These are phyloP conservation scores for Noctilio leporinus DNA, from an alignment of 2,113 vertebrate species.

Conservation along the genomic window DNA sequence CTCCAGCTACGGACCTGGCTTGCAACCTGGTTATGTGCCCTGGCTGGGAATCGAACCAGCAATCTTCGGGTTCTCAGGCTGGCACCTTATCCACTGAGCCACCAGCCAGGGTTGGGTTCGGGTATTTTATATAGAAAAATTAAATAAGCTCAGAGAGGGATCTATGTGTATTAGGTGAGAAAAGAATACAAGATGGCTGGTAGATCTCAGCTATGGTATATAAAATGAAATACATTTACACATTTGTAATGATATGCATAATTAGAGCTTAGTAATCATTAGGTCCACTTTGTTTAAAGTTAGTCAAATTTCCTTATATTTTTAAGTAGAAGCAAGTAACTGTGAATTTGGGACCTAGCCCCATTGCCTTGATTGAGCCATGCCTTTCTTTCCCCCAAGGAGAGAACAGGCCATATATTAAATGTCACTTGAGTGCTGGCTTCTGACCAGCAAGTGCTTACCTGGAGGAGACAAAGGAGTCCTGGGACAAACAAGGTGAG, in stretches of 20 bases:
- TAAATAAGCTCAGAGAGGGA: background rate
- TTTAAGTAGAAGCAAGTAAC: background rate
- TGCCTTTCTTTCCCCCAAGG: background rate
- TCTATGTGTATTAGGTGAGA: background rate
- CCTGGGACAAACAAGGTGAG: conserved; percentile 91
- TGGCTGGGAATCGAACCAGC: too few relatives aligned
- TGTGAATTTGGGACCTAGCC: background rate
- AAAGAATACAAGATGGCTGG: background rate
- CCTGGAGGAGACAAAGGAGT: conserved; percentile 91
- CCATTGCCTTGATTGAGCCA: background rate
- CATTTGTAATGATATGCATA: background rate
- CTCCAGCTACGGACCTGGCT: too few relatives aligned
- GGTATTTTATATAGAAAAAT: background rate
- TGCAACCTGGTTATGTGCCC: too few relatives aligned
- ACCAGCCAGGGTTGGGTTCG: too few relatives aligned
- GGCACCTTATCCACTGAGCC: too few relatives aligned
- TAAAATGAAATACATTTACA: conserved; percentile 24
- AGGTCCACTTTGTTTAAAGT: background rate
- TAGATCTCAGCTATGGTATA: background rate
- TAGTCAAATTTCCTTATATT: conserved; percentile 7
- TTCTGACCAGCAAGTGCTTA: conserved; percentile 63
- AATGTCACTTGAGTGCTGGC: conserved; percentile 16
- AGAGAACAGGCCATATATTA: background rate
- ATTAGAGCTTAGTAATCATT: background rate
- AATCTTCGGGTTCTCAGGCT: too few relatives aligned